Percentiles rank a stretch among this genome's conserved stretches.
These are phyloP conservation scores for Oryzias dopingdopingensis DNA, from an alignment of 2,797 vertebrate genomes.

Conservation along the genomic window DNA sequence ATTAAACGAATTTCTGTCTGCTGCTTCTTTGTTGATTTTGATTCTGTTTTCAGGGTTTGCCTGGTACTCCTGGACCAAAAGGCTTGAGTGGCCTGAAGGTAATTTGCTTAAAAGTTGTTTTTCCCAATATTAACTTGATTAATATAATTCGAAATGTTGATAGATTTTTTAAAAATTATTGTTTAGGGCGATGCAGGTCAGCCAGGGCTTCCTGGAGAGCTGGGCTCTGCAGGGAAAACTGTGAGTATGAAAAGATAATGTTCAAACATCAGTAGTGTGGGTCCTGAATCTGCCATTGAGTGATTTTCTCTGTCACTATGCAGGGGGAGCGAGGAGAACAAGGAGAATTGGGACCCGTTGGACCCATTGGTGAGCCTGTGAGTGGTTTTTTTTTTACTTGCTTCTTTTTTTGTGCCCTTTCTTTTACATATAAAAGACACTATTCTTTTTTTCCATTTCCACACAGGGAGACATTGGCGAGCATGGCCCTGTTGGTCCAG, in stretches of 20 bases:
- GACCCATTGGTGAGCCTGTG: conserved; percentile 87
- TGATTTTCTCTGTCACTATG: conserved; percentile 30
- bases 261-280: neutral
- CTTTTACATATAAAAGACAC: neutral
- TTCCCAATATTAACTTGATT: conserved; percentile 1
- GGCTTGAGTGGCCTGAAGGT: conserved; percentile 89
- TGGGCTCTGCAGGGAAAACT: conserved; percentile 91
- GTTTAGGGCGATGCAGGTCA: conserved; percentile 84
- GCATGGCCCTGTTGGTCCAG: conserved; percentile 82
- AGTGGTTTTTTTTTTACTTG: conserved; percentile 63
- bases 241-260: conserved; percentile 72
- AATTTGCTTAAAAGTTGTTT: conserved; percentile 20
- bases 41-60: conserved; percentile 83
- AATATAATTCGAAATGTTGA: conserved; percentile 10
- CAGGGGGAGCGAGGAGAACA: conserved; percentile 90
- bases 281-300: conserved; percentile 5
- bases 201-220: conserved; percentile 82
- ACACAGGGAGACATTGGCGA: conserved; percentile 86
- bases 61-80: conserved; percentile 87
- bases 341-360: conserved; percentile 85
- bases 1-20: too few species aligned
- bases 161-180: conserved; percentile 9
- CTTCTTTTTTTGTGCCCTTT: neutral
- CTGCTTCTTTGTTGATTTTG: neutral
- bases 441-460: conserved; percentile 17